Base-by-base conservation (phyloP, 2,888 invertebrate genomes). In the Polyommatus icarus region DNA sequence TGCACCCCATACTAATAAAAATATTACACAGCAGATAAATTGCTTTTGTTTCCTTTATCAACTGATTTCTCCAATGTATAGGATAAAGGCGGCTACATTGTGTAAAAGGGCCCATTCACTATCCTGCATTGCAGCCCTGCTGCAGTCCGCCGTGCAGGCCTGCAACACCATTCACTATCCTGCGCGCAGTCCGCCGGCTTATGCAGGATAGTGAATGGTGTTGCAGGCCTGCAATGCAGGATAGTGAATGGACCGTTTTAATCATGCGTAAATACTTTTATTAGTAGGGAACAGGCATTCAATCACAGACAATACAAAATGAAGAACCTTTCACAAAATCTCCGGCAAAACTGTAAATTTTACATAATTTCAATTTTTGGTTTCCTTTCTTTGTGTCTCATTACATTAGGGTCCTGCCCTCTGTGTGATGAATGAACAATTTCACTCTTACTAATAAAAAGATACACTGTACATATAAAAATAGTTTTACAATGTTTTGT, bases 221-320 rank as follows among this genome's bases (percentile, higher is more conserved):
- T n/a, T n/a, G n/a, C n/a, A n/a, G n/a, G n/a, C n/a, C n/a, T n/a
- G n/a, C n/a, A n/a, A n/a, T n/a, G n/a, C n/a, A n/a, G n/a, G n/a
- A n/a, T n/a, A n/a, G n/a, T n/a, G n/a, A n/a, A n/a, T n/a, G n/a
- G n/a, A n/a, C n/a, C n/a, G n/a, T n/a, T n/a, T n/a, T n/a, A n/a
- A 0, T 46, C 0, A 46, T 15, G 50, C 15, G 50, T 54, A 18
- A 54, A 54, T 54, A 54, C 54, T 54, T 54, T 54, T 54, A 54
- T 54, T 54, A 54, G 18, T 54, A 54, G 5, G 18, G 54, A 67
- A 29, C 29, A 67, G 1, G 67, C 54, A 54, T 54, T 75, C 24
- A 75, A 75, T 75, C 54, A 75, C 75, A 75, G 75, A 29, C 54
- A 75, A 73, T 24, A 73, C 73, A 36, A 75, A 75, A 75, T 54